A percentile compares a stretch with the other conserved stretches of the same genome.
These are phyloP conservation scores for Enteromius fasciolatus DNA, from an alignment of 2,797 vertebrate genomes.

Conservation along the genomic window DNA sequence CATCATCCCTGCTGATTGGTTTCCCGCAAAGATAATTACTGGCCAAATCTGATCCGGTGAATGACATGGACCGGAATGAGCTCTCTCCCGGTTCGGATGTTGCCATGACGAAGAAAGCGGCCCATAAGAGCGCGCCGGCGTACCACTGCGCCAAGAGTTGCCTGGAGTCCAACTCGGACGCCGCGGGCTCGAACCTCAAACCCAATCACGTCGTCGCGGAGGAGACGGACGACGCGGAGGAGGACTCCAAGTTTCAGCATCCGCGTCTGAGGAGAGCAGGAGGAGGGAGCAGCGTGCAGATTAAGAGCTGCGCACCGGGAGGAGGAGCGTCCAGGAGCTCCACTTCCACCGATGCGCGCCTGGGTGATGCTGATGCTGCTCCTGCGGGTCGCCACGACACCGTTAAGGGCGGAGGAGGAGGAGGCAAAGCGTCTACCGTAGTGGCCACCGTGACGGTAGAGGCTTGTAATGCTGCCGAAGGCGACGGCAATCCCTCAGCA, in stretches of 20 bases:
- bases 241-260: conserved; percentile 82
- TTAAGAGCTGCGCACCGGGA: conserved; percentile 80
- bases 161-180: conserved; percentile 61
- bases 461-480: conserved; percentile 69
- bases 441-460: conserved; percentile 70
- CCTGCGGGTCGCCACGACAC: conserved; percentile 69
- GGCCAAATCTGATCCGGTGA: conserved; percentile 74
- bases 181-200: conserved; percentile 64
- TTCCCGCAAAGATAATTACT: conserved; percentile 76
- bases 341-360: conserved; percentile 72
- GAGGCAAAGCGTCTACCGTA: conserved; percentile 58
- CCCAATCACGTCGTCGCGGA: conserved; percentile 74
- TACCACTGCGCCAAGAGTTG: conserved; percentile 61
- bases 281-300: conserved; percentile 77
- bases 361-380: conserved; percentile 60
- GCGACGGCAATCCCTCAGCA: conserved; percentile 72
- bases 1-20: conserved; percentile 66
- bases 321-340: conserved; percentile 80
- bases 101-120: conserved; percentile 75
- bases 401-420: conserved; percentile 61
- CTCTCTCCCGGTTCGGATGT: conserved; percentile 70
- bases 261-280: conserved; percentile 77
- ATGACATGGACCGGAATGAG: conserved; percentile 81
- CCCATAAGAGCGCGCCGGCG: conserved; percentile 38
- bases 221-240: conserved; percentile 76